Evolutionary conservation across 92 coral and sea anemone genomes (phyloP).

Genomic region (Palythoa heliodiscus): DNA sequence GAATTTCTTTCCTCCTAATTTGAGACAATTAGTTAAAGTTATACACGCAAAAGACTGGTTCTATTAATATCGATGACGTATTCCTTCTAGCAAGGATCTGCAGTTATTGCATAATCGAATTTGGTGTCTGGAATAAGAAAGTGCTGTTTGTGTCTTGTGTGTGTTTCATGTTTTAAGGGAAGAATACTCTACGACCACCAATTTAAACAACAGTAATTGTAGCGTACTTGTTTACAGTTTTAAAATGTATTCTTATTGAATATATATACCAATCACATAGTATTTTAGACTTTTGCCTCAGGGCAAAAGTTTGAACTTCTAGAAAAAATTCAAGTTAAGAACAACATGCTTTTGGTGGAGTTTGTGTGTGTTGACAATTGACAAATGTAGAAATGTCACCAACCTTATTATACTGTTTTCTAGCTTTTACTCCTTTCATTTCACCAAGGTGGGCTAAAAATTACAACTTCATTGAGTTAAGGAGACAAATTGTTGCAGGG

Average conservation of each 20-base stretch:
- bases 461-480: too few relatives aligned
- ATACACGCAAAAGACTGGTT: background rate
- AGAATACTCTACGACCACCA: background rate
- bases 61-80: slow-evolving; percentile 41
- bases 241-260: background rate
- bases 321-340: background rate
- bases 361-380: too few relatives aligned
- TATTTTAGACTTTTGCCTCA: background rate
- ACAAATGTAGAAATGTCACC: too few relatives aligned
- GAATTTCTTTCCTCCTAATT: slow-evolving; percentile 17
- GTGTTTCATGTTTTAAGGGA: background rate
- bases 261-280: background rate
- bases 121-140: slow-evolving; percentile 8
- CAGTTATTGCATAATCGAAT: background rate
- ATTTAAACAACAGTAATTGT: background rate
- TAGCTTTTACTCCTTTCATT: too few relatives aligned
- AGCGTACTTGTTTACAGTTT: background rate
- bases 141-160: background rate
- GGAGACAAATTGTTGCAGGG: too few relatives aligned
- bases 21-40: slow-evolving; percentile 9
- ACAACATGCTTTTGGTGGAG: background rate
- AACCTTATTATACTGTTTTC: too few relatives aligned
- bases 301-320: background rate
- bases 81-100: background rate
- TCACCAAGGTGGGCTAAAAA: too few relatives aligned